phyloP scores from a whole-genome alignment of 2,888 invertebrate genomes.

The Melolontha melolontha region DNA sequence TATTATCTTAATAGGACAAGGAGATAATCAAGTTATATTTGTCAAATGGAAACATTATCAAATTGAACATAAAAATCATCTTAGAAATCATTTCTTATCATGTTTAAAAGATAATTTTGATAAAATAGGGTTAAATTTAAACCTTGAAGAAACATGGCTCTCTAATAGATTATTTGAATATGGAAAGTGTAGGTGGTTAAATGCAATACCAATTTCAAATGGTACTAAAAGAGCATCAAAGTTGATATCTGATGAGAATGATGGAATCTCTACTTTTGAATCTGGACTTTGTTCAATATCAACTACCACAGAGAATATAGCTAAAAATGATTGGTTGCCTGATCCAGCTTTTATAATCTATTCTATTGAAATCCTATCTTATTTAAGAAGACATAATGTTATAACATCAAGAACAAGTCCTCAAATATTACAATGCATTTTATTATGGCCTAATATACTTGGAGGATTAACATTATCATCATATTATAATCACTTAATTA shows the following conservation, averaged over 20 bases:
- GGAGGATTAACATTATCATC: too few relatives aligned
- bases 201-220: background rate
- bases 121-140: background rate
- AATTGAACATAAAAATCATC: background rate
- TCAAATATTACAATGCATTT: too few relatives aligned
- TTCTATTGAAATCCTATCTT: background rate
- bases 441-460: too few relatives aligned
- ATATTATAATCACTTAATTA: too few relatives aligned
- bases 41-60: constrained; percentile 9
- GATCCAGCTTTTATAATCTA: background rate
- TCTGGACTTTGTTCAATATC: background rate
- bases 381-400: too few relatives aligned
- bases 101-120: background rate
- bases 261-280: background rate
- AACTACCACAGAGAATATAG: background rate
- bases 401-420: too few relatives aligned
- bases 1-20: background rate
- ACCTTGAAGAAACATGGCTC: too few relatives aligned
- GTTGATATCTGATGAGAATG: constrained; percentile 13
- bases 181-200: constrained; percentile 8
- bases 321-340: background rate
- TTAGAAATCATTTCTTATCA: background rate
- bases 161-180: constrained; percentile 19
- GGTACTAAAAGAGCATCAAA: constrained; percentile 14
- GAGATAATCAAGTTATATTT: constrained; percentile 1